Base-by-base conservation (phyloP, 23 tunicate genomes). In the Halocynthia roretzi region DNA sequence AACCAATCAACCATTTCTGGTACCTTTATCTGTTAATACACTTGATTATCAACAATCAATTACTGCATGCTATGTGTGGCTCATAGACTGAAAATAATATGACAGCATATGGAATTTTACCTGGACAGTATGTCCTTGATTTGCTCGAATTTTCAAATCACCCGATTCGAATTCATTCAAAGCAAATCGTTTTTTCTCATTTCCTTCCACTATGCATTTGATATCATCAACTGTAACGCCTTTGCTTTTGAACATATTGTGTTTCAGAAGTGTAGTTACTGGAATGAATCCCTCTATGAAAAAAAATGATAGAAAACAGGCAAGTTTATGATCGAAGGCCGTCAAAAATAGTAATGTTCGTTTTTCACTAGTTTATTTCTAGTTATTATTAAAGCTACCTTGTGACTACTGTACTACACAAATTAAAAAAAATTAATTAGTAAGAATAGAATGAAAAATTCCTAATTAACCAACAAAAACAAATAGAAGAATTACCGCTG, bases 41-140 rank as follows among this genome's bases (percentile, higher is more conserved):
- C 44, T 31, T 31, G 44, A 31, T 31, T 31, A 31, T 31, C 44
- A 31, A 31, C 44, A 31, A 31, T 31, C 44, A 0, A 31, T 31
- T 1, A 0, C 1, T 31, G 44, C 44, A 31, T 31, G 4, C 44
- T 31, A 31, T 31, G 44, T 31, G 44, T 31, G 44, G 44, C 44
- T 31, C 44, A 31, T 31, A 31, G 44, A 31, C 44, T 31, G 44
- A 31, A 31, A 31, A 31, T 31, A 31, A 0, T 31, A 31, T 31
- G 44, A 31, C 44, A 31, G 44, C 44, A 31, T 31, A 31, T 9
- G 2, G 1, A 61, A 22, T 50, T 12, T 55, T 58, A 87, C 95
- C 72, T 88, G 61, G 14, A 88, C 88, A 49, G 82, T 62, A 54
- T 88, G 95, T 10, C 95, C 95, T 67, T 88, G 95, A 14, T 71